Evolutionary conservation across 2,797 vertebrate genomes (phyloP).

Genomic region (Crocidura indochinensis): DNA sequence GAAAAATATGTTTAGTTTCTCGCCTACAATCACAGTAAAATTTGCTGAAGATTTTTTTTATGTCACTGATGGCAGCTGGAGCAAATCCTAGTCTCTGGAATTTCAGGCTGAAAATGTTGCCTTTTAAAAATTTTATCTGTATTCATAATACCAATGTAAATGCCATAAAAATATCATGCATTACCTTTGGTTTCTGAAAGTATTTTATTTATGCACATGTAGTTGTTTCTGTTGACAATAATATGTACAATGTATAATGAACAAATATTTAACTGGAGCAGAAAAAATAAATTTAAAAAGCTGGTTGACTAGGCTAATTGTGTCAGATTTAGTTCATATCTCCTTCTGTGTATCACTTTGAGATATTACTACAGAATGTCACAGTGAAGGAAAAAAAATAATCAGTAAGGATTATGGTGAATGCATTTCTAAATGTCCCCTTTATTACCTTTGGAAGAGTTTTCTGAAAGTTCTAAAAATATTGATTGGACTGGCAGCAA

Average conservation of each 20-base stretch:
- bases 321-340: background rate
- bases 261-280: constrained; percentile 2
- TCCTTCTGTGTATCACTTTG: background rate
- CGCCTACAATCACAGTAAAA: constrained; percentile 16
- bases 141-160: background rate
- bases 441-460: background rate
- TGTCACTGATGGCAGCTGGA: background rate
- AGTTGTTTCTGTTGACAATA: constrained; percentile 34
- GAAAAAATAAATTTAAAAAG: background rate
- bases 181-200: background rate
- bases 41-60: background rate
- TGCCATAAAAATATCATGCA: background rate
- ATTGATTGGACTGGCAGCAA: background rate
- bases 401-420: background rate
- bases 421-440: background rate
- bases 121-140: constrained; percentile 46
- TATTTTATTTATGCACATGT: background rate
- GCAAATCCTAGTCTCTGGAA: background rate
- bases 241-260: background rate
- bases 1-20: constrained; percentile 66
- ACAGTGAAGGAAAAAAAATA: background rate
- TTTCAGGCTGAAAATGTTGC: constrained; percentile 15
- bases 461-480: constrained; percentile 21
- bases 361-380: background rate
- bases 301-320: background rate